Base-by-base conservation (phyloP, 2,888 invertebrate genomes). In the Pristionchus mayeri region DNA sequence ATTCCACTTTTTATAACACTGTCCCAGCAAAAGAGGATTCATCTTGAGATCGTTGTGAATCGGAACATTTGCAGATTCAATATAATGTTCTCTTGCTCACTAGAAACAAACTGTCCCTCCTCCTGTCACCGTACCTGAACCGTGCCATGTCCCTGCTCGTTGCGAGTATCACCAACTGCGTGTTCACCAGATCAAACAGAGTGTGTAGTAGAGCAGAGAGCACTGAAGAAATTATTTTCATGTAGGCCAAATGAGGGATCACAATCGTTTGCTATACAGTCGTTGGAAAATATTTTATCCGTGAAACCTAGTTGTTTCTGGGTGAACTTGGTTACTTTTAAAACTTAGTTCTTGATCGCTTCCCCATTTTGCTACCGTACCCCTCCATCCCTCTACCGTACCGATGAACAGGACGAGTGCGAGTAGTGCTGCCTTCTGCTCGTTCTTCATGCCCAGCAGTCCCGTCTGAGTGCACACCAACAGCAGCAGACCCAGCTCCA, bases 131-230 rank as follows among this genome's bases (percentile, higher is more conserved):
- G 3, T 44, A 78, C 76, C 76, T 78, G 76, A 78, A 78, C 21
- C 76, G 76, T 37, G 84, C 84, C 24, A 24, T 21, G 40, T 76
- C 84, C 37, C 84, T 71, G 91, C 90, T 88, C 93, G 94, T 86
- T 93, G 91, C 94, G 21, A 94, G 91, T 7, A 94, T 93, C 79
- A 94, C 91, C 57, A 95, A 91, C 34, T 94, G 93, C 1, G 94
- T 94, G 87, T 94, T 94, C 3, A 94, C 93, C 37, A 94, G 93
- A 89, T 95, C 94, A 87, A 94, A 94, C 91, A 94, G 93, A 16
- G 94, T 94, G 89, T 95, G 94, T 16, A 94, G 93, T n/a, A 95
- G 92, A 2, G 94, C 94, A 0, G 94, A 94, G n/a, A 94, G 90
- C 7, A 94, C 94, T 90, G 84, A n/a, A n/a, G n/a, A n/a, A n/a